These are phyloP conservation scores for Porites lutea DNA, from an alignment of 64 coral and sea anemone genomes.

Conservation along the genomic window DNA sequence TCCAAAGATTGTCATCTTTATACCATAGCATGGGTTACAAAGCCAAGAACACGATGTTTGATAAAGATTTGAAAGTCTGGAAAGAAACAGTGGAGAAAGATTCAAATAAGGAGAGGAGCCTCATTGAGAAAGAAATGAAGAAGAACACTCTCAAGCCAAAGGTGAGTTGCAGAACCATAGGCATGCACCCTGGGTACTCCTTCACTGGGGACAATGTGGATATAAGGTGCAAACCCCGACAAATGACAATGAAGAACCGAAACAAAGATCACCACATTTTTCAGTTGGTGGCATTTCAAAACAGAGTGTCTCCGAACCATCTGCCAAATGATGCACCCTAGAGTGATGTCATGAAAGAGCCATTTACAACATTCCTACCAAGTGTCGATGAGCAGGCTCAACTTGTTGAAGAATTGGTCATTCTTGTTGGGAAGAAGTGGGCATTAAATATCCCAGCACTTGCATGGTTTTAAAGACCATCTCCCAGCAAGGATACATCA, in stretches of 20 bases:
- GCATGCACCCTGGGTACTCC: constrained; percentile 63
- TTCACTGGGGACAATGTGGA: constrained; percentile 72
- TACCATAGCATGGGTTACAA: constrained; percentile 47
- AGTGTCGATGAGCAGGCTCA: constrained; percentile 26
- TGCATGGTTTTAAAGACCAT: constrained; percentile 23
- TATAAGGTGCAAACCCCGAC: constrained; percentile 27
- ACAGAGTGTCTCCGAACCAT: constrained; percentile 50
- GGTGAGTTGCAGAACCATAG: too few species aligned
- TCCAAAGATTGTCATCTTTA: constrained; percentile 9
- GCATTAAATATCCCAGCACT: constrained; percentile 37
- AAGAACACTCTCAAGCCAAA: too few species aligned
- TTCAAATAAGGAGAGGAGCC: not conserved
- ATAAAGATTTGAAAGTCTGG: not conserved
- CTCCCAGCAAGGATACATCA: constrained; percentile 36
- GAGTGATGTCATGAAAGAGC: not conserved
- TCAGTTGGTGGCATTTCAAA: constrained; percentile 17
- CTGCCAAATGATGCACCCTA: constrained; percentile 32
- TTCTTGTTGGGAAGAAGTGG: constrained; percentile 48
- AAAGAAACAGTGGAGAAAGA: constrained; percentile 33
- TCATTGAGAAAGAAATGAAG: too few species aligned
- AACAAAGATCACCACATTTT: constrained; percentile 68
- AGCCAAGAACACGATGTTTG: constrained; percentile 35
- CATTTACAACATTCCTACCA: constrained; percentile 52
- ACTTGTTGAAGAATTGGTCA: constrained; percentile 35
- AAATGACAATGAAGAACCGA: constrained; percentile 47